Percentiles rank a stretch among this genome's conserved stretches.
Conservation (phyloP, 2,888 invertebrate genomes). For the Glyphotaelius pellucidus region DNA sequence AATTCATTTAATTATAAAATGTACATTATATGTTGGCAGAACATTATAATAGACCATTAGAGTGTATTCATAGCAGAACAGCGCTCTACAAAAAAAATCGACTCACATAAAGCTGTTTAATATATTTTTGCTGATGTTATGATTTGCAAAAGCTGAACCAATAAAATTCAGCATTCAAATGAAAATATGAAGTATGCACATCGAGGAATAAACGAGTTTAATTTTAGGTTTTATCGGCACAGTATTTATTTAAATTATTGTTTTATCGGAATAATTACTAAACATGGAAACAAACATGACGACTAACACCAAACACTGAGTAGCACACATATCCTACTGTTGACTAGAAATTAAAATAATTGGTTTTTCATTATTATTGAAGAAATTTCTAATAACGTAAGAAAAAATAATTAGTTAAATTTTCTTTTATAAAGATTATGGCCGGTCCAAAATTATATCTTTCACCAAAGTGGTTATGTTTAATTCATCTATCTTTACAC, state of each 20-base stretch:
- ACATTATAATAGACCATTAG: not conserved
- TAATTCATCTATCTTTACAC: not conserved
- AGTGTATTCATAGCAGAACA: not conserved
- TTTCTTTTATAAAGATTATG: not conserved
- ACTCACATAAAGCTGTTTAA: not conserved
- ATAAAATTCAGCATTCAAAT: not conserved
- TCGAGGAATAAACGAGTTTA: not conserved
- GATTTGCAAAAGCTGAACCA: not conserved
- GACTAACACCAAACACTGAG: constrained; percentile 37
- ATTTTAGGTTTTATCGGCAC: not conserved
- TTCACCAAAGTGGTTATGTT: not conserved
- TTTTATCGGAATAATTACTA: not conserved
- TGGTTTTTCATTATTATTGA: not conserved
- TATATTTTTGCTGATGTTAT: not conserved
- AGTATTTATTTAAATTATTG: not conserved
- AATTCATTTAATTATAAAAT: not conserved
- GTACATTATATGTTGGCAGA: not conserved
- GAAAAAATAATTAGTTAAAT: not conserved
- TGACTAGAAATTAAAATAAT: not conserved
- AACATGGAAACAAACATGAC: constrained; percentile 36
- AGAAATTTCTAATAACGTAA: not conserved
- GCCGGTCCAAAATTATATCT: not conserved
- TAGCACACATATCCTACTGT: constrained; percentile 42
- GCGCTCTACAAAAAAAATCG: not conserved
- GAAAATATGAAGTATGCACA: not conserved